phyloP scores from a whole-genome alignment of 2,888 invertebrate species.

The Eumacrocentrus americanus region DNA sequence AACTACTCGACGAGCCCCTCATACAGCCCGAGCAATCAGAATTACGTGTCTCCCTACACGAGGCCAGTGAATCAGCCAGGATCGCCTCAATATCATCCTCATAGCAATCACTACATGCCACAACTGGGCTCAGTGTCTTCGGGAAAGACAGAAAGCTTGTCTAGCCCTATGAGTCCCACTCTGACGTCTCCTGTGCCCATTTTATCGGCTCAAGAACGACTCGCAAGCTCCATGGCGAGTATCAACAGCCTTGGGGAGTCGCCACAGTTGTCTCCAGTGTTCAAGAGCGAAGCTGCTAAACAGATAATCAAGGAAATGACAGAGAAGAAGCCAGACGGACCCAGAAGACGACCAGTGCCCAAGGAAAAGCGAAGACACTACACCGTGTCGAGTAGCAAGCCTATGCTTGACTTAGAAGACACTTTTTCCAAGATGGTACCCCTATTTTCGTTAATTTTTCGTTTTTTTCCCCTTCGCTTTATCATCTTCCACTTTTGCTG shows the following conservation, averaged over 20 bases:
- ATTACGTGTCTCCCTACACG: constrained; percentile 39
- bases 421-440: constrained; percentile 57
- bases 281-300: constrained; percentile 85
- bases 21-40: constrained; percentile 51
- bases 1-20: constrained; percentile 53
- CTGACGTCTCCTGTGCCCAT: constrained; percentile 37
- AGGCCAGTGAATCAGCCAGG: constrained; percentile 17
- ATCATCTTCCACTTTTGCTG: constrained; percentile 23
- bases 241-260: constrained; percentile 54
- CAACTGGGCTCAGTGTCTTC: constrained; percentile 13
- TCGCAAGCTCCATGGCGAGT: constrained; percentile 41
- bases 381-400: constrained; percentile 70
- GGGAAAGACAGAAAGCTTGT: constrained; percentile 32
- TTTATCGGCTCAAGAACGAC: constrained; percentile 37
- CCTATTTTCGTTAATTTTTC: constrained; percentile 32
- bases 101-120: constrained; percentile 32
- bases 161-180: constrained; percentile 42
- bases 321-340: constrained; percentile 61
- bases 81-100: constrained; percentile 14
- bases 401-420: constrained; percentile 55
- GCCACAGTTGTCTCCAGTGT: constrained; percentile 78
- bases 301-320: constrained; percentile 86
- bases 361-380: constrained; percentile 85
- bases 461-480: constrained; percentile 16
- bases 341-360: constrained; percentile 72